Evolutionary conservation across 2,113 vertebrate genomes (phyloP).

Genomic region (Daubentonia madagascariensis): DNA sequence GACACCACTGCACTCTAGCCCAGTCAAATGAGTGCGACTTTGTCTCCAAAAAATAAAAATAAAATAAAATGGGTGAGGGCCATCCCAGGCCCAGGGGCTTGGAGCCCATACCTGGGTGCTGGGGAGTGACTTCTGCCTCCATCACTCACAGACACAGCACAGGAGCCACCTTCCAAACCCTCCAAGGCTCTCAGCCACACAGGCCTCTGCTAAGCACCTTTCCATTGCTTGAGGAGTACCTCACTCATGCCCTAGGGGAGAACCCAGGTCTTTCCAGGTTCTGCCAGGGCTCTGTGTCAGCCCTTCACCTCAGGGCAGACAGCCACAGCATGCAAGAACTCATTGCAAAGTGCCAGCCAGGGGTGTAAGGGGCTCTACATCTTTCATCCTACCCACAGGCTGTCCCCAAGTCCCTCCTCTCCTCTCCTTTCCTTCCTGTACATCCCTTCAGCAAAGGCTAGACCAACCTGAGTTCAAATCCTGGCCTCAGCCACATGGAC

Average conservation of each 20-base stretch:
- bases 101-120: background rate
- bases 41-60: background rate
- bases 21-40: no score
- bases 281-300: background rate
- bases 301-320: background rate
- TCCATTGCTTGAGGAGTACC: background rate
- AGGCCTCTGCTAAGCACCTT: background rate
- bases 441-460: background rate
- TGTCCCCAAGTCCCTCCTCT: background rate
- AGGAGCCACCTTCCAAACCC: background rate
- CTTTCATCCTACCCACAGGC: background rate
- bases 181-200: background rate
- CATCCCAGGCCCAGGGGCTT: background rate
- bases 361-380: no score
- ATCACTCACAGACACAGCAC: rapidly evolving
- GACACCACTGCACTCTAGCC: no score
- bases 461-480: background rate
- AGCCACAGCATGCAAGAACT: no score
- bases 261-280: background rate
- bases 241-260: background rate
- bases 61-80: background rate
- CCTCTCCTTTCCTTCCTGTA: background rate
- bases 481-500: background rate
- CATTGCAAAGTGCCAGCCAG: no score
- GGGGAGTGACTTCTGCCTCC: background rate